A percentile compares a stretch with the other conserved stretches of the same genome.
These are phyloP conservation scores for Danio choprae DNA, from an alignment of 2,797 vertebrate species.

Conservation along the genomic window DNA sequence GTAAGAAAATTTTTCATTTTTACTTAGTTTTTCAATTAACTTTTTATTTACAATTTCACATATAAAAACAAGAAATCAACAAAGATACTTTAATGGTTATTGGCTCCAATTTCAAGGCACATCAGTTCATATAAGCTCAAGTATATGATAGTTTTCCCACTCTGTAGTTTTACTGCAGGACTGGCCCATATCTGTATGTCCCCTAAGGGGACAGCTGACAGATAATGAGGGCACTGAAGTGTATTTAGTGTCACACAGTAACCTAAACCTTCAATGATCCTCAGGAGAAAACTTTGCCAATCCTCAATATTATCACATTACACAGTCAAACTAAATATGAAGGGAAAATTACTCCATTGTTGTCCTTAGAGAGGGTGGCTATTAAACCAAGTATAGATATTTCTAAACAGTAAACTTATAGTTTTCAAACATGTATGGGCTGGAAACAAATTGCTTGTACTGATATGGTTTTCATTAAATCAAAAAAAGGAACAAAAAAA, in stretches of 20 bases:
- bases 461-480: conserved; percentile 29
- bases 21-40: not conserved
- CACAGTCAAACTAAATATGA: conserved; percentile 62
- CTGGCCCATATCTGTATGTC: conserved; percentile 59
- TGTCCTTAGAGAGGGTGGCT: conserved; percentile 32
- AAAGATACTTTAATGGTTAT: conserved; percentile 6
- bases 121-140: conserved; percentile 67
- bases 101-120: conserved; percentile 51
- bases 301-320: conserved; percentile 68
- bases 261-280: conserved; percentile 57
- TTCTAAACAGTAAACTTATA: conserved; percentile 66
- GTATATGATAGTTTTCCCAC: conserved; percentile 66
- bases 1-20: conserved; percentile 72
- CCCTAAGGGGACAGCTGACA: conserved; percentile 62
- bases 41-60: not conserved
- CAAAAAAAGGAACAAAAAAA: conserved; percentile 23
- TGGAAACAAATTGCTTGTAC: conserved; percentile 57
- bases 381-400: conserved; percentile 67
- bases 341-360: not conserved
- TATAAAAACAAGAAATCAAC: not conserved
- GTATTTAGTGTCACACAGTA: conserved; percentile 72
- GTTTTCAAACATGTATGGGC: conserved; percentile 49
- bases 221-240: conserved; percentile 64
- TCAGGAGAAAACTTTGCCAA: conserved; percentile 55
- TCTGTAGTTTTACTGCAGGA: conserved; percentile 55